Percentiles rank a stretch among this genome's conserved stretches.
Conservation (phyloP, 2,888 invertebrate species). For the Hypolimnas misippus region DNA sequence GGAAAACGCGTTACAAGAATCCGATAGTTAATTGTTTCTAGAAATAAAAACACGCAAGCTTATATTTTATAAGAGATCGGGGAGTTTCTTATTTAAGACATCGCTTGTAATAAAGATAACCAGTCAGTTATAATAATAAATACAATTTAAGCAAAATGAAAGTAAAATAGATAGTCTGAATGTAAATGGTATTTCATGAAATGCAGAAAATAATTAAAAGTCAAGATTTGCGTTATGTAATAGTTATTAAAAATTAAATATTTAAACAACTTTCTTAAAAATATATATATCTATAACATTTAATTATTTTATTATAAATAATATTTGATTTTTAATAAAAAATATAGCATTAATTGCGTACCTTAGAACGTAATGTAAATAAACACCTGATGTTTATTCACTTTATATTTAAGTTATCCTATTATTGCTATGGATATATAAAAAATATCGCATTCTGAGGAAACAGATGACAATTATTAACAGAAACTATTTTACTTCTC, state of each 20-base stretch:
- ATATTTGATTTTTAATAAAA: background rate
- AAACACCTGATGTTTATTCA: too few species aligned
- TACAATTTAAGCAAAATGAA: constrained; percentile 7
- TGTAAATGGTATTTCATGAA: background rate
- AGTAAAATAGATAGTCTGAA: constrained; percentile 1
- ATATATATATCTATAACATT: background rate
- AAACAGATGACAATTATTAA: constrained; percentile 6
- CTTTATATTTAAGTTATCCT: background rate
- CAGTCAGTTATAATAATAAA: constrained; percentile 21
- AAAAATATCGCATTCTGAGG: background rate
- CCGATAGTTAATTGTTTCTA: constrained; percentile 24
- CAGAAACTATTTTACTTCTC: background rate
- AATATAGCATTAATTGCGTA: background rate
- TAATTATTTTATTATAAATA: background rate
- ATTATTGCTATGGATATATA: background rate
- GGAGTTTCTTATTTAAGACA: background rate
- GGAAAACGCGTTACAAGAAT: constrained; percentile 26
- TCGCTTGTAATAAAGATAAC: constrained; percentile 11
- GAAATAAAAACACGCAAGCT: constrained; percentile 22
- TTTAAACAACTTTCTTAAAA: background rate
- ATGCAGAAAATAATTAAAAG: background rate
- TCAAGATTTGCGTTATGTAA: background rate
- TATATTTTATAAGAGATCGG: constrained; percentile 8
- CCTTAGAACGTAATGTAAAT: background rate
- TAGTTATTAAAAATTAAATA: background rate